A percentile compares a stretch with the other conserved stretches of the same genome.
These are phyloP conservation scores for Cydia amplana DNA, from an alignment of 1,140 invertebrate species.

Conservation along the genomic window DNA sequence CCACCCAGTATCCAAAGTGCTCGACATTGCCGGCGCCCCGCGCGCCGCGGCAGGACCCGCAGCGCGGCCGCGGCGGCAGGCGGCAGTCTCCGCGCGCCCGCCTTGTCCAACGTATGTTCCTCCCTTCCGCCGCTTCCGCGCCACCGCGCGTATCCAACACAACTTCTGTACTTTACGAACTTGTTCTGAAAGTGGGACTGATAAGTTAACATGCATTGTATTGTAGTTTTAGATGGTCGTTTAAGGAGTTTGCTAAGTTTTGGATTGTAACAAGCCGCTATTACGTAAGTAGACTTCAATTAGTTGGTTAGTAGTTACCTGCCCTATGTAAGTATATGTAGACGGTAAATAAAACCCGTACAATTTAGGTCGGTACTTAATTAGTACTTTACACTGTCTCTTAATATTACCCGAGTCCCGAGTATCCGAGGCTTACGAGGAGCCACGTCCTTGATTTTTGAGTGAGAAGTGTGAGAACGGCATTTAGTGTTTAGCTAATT, in stretches of 20 bases:
- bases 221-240: neutral
- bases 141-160: neutral
- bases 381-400: too few relatives aligned
- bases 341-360: too few relatives aligned
- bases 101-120: neutral
- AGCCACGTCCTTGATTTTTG: too few relatives aligned
- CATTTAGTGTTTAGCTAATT: too few relatives aligned
- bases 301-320: neutral
- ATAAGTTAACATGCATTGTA: neutral
- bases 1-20: neutral
- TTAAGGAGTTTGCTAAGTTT: neutral
- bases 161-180: neutral
- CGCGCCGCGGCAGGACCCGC: conserved; percentile 4
- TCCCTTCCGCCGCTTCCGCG: neutral
- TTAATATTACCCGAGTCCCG: too few relatives aligned
- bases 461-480: too few relatives aligned
- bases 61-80: neutral
- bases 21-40: conserved; percentile 24
- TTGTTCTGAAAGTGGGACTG: neutral
- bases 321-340: too few relatives aligned
- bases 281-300: conserved; percentile 1
- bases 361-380: too few relatives aligned
- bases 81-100: conserved; percentile 37
- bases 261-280: conserved; percentile 13
- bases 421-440: too few relatives aligned